These are phyloP conservation scores for Coreius guichenoti DNA, from an alignment of 2,797 vertebrate genomes.

Conservation along the genomic window DNA sequence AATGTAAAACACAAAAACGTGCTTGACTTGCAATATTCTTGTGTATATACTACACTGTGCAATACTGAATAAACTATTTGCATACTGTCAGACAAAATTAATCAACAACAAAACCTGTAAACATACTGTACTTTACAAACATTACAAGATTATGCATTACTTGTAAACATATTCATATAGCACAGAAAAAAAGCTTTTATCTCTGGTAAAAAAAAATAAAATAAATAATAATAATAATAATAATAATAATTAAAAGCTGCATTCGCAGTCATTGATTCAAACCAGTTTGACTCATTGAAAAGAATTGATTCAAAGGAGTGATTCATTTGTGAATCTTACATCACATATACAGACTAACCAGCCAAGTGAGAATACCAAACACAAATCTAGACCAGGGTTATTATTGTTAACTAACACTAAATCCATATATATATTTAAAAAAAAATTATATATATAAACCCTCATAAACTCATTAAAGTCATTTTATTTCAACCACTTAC, in stretches of 20 bases:
- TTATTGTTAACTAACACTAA: not conserved
- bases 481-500: no score
- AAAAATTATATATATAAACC: no score
- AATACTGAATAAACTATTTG: not conserved
- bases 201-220: no score
- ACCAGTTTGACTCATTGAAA: not conserved
- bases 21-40: not conserved
- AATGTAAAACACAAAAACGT: constrained; percentile 11
- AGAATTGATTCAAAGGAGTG: no score
- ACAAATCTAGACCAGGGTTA: not conserved
- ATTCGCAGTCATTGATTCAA: not conserved
- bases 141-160: not conserved
- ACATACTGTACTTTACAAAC: no score
- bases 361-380: not conserved
- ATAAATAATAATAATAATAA: no score
- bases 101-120: not conserved
- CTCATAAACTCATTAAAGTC: no score
- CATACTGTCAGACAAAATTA: not conserved
- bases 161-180: not conserved
- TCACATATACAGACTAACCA: not conserved
- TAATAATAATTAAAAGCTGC: no score
- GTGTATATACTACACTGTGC: not conserved
- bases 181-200: no score
- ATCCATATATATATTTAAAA: no score
- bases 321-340: not conserved